phyloP scores from a whole-genome alignment of 2,797 vertebrate genomes.

The Serranus cabrilla region DNA sequence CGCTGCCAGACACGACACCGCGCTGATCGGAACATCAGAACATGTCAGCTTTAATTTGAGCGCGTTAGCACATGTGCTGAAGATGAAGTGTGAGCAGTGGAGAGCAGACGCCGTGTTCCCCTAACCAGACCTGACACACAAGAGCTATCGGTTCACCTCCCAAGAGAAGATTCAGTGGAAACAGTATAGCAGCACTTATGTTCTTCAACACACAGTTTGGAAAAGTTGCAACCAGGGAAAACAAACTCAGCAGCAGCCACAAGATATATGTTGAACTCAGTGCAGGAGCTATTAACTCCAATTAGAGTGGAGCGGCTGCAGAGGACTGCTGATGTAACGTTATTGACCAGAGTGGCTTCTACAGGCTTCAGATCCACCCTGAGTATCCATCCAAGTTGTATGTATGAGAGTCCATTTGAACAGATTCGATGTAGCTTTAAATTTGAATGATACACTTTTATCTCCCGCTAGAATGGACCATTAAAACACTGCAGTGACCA shows the following conservation, averaged over 20 bases:
- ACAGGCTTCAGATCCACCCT: constrained; percentile 41
- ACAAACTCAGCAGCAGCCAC: constrained; percentile 38
- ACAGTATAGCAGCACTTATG: constrained; percentile 29
- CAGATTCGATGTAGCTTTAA: constrained; percentile 50
- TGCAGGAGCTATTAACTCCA: constrained; percentile 70
- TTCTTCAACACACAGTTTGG: constrained; percentile 32
- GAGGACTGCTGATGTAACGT: constrained; percentile 49
- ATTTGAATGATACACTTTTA: constrained; percentile 46
- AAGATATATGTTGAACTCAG: constrained; percentile 53
- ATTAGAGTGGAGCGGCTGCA: constrained; percentile 63
- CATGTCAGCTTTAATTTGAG: constrained; percentile 66
- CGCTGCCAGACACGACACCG: constrained; percentile 29
- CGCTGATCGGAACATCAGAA: constrained; percentile 47
- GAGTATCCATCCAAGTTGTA: constrained; percentile 40
- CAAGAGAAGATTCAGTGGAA: constrained; percentile 26
- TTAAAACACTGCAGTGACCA: constrained; percentile 27
- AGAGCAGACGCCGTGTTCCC: constrained; percentile 11
- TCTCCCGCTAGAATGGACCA: constrained; percentile 8
- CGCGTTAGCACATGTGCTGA: constrained; percentile 35
- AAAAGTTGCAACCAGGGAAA: constrained; percentile 21
- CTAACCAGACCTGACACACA: constrained; percentile 52
- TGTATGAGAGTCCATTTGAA: constrained; percentile 39
- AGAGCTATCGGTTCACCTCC: constrained; percentile 16
- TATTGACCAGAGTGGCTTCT: constrained; percentile 59
- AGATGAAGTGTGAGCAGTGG: constrained; percentile 59